These are phyloP conservation scores for Chloroceryle aenea DNA, from an alignment of 2,113 vertebrate species.

Conservation along the genomic window DNA sequence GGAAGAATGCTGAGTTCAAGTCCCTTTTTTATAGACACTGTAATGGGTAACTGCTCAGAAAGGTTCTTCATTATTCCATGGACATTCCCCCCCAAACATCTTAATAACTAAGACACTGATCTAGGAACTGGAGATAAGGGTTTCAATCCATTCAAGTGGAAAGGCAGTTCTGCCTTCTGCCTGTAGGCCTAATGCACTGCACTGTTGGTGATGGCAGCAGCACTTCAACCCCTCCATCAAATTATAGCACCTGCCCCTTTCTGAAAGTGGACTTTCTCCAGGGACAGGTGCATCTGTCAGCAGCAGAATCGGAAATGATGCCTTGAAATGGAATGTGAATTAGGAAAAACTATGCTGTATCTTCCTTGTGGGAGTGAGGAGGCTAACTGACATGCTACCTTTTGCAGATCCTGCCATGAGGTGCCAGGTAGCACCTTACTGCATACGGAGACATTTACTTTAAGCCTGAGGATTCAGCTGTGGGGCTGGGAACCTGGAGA, in stretches of 20 bases:
- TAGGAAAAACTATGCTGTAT: not conserved
- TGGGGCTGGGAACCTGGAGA: not conserved
- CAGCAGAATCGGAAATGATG: not conserved
- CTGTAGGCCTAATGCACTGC: rapidly evolving
- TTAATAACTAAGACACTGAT: not conserved
- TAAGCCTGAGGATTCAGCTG: not conserved
- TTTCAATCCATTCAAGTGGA: not conserved
- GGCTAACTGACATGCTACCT: not conserved
- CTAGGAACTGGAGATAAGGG: not conserved
- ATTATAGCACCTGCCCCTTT: not conserved
- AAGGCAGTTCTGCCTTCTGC: not conserved
- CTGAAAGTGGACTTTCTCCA: not conserved
- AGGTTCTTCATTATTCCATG: not conserved
- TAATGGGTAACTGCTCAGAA: not conserved
- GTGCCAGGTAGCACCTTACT: not conserved
- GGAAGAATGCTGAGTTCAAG: not conserved
- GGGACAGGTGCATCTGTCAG: not conserved
- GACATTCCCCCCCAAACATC: not conserved
- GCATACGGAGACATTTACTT: not conserved
- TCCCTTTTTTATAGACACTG: not conserved
- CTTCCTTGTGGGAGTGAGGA: not conserved
- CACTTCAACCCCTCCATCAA: not conserved
- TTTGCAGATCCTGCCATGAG: not conserved
- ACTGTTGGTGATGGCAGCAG: not conserved
- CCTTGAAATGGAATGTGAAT: not conserved